phyloP scores from a whole-genome alignment of 2,888 invertebrate genomes.

The Meteorus colon region DNA sequence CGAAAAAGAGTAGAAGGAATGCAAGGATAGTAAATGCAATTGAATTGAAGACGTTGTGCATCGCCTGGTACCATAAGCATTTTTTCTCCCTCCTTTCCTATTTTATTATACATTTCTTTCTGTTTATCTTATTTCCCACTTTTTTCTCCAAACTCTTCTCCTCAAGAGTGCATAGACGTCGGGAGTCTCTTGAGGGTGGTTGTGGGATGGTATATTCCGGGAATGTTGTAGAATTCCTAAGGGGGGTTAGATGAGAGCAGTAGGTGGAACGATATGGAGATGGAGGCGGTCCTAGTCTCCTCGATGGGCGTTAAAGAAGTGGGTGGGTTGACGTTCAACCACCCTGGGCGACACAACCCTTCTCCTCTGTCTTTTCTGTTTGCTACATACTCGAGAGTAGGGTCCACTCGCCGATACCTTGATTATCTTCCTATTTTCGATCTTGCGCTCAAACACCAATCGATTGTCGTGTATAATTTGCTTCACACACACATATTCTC shows the following conservation, averaged over 20 bases:
- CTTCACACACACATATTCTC: background rate
- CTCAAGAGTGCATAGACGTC: constrained; percentile 48
- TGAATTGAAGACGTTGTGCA: too few species aligned
- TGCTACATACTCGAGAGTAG: constrained; percentile 47
- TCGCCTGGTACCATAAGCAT: background rate
- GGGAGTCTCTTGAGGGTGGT: constrained; percentile 57
- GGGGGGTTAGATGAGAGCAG: constrained; percentile 60
- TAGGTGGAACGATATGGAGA: constrained; percentile 70
- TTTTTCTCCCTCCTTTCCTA: background rate
- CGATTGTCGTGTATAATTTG: background rate
- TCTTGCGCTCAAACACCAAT: constrained; percentile 20
- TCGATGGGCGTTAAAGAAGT: constrained; percentile 71
- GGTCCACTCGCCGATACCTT: constrained; percentile 47
- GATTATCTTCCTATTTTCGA: constrained; percentile 42
- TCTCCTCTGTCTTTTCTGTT: constrained; percentile 51
- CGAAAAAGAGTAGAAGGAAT: too few species aligned
- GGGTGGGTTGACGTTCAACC: constrained; percentile 64
- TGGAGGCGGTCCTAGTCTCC: constrained; percentile 71
- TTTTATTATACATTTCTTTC: background rate
- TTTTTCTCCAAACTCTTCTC: constrained; percentile 38
- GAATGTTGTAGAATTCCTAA: constrained; percentile 51
- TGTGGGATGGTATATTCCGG: constrained; percentile 60
- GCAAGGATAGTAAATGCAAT: too few species aligned
- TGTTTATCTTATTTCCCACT: background rate
- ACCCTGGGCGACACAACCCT: constrained; percentile 55